Conservation (phyloP, 2,797 vertebrate species). For the Takifugu rubripes region DNA sequence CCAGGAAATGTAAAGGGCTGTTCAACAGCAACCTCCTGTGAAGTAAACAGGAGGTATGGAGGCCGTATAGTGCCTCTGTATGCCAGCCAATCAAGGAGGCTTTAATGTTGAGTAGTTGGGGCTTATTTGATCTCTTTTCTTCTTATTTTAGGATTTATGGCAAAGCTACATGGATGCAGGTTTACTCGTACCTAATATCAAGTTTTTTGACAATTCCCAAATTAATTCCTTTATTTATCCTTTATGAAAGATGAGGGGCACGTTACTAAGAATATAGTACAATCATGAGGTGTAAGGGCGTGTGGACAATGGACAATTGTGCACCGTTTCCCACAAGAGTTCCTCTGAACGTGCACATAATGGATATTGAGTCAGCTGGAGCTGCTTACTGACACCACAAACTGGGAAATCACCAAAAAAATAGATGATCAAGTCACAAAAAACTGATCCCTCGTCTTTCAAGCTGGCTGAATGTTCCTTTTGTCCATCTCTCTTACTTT, state of each 20-base stretch:
- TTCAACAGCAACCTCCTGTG: no score
- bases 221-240: no score
- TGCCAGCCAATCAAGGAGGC: no score
- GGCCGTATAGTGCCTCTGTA: no score
- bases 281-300: slow-evolving; percentile 44
- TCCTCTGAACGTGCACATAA: slow-evolving; percentile 28
- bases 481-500: slow-evolving; percentile 28
- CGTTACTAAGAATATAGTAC: slow-evolving; percentile 30
- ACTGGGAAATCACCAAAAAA: slow-evolving; percentile 7
- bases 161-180: no score
- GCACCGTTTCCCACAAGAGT: slow-evolving; percentile 13
- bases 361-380: slow-evolving; percentile 1
- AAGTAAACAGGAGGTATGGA: no score
- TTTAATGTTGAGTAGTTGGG: no score
- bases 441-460: slow-evolving; percentile 27
- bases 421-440: slow-evolving; percentile 18
- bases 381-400: slow-evolving; percentile 7
- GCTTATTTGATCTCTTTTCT: no score
- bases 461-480: slow-evolving; percentile 12
- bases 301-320: slow-evolving; percentile 51
- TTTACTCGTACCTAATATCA: no score
- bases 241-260: neutral
- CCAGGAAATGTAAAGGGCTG: no score
- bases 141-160: no score
- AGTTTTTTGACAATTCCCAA: no score